Evolutionary conservation across 2,888 invertebrate species (phyloP), one percentile per base, ranked within the genome.

Genomic region (Steinernema hermaphroditum): DNA sequence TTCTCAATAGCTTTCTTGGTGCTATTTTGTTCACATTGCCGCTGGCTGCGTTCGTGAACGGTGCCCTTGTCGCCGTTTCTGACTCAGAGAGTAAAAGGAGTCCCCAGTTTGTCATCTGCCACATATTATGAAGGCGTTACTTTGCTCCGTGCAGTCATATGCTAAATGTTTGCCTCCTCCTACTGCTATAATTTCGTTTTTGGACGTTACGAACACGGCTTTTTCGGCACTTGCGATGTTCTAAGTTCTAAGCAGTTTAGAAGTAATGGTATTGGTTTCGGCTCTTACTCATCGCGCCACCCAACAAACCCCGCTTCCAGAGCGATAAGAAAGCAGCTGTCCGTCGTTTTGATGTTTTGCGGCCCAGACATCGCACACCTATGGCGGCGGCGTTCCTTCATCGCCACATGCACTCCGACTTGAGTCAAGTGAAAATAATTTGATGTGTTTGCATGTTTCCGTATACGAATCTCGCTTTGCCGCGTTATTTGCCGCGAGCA

Each of bases 301-400:
- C 62, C 62, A 32, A 62, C 62, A 27, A 54, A 32, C 32, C 16
- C 22, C 62, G 29, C 29, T 62, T 62, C 32, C 62, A 24, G 22
- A 29, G 62, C 62, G 62, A 62, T 62, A 62, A 62, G 62, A 62
- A 62, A 29, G 29, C 62, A 62, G 62, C 62, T 62, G 62, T 62
- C 29, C 16, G 27, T 62, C 62, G 46, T 24, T 27, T 54, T 27
- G 54, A 32, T 29, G 62, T 29, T 24, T 24, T 62, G 32, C 62
- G 62, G 62, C 32, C 62, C 62, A 29, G 34, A 24, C 62, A 46
- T 12, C 29, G 29, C 29, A 29, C 62, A 62, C 62, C 62, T 62
- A 24, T 54, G 8, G 32, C 62, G 62, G 8, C 62, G 62, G 12
- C 34, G 27, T 32, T 62, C 16, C 62, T 32, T 62, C 16, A 24